A percentile compares a stretch with the other conserved stretches of the same genome.
Evolutionary conservation across 1,140 invertebrate species (phyloP).

Genomic region (Drosophila takahashii): DNA sequence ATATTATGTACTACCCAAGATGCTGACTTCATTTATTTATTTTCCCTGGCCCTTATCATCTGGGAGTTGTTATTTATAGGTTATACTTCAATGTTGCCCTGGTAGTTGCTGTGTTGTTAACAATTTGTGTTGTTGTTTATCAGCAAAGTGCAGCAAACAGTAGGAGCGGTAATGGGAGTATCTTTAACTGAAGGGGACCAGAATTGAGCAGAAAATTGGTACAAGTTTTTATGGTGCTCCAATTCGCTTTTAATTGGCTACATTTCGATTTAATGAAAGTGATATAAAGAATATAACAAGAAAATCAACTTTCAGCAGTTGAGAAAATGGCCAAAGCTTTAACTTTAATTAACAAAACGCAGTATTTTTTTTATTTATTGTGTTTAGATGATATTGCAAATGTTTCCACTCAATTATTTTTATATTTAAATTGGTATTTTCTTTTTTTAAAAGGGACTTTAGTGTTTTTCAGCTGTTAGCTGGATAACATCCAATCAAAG

Average conservation of each 20-base stretch:
- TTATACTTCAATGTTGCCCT: constrained; percentile 44
- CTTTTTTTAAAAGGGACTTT: neutral
- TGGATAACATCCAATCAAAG: constrained; percentile 30
- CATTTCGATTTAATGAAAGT: neutral
- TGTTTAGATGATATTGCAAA: no score
- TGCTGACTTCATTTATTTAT: constrained; percentile 79
- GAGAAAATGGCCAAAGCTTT: no score
- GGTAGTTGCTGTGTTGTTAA: constrained; percentile 46
- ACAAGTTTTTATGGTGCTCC: neutral
- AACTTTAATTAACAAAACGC: no score
- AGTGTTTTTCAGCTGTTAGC: constrained; percentile 3
- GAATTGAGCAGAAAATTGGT: constrained; percentile 1
- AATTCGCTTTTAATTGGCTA: neutral
- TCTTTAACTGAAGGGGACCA: constrained; percentile 10
- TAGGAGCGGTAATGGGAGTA: constrained; percentile 12
- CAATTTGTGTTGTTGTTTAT: constrained; percentile 75
- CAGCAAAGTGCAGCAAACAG: constrained; percentile 64
- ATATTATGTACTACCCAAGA: constrained; percentile 79
- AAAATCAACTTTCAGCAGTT: neutral
- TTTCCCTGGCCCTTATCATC: constrained; percentile 52
- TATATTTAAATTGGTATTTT: neutral
- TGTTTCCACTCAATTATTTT: neutral
- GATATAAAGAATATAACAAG: neutral
- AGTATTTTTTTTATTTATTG: no score
- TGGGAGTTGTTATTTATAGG: constrained; percentile 75